Evolutionary conservation across 1,140 invertebrate species (phyloP).

Genomic region (Diachasma alloeum): DNA sequence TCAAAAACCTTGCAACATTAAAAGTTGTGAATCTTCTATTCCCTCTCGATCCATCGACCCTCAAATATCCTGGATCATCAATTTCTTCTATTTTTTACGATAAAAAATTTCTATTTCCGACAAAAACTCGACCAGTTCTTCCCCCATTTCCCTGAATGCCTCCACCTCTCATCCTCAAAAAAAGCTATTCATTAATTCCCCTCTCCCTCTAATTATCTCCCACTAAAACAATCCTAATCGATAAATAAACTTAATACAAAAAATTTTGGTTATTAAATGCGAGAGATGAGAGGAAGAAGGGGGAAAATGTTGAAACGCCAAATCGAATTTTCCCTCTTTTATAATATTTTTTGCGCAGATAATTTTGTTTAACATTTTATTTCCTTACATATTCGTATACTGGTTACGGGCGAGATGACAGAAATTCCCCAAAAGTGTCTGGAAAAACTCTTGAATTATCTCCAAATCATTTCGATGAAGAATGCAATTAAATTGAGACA

Average conservation of each 20-base stretch:
- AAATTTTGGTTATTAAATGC: neutral
- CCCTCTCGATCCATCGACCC: neutral
- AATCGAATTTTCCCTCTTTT: neutral
- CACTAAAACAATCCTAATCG: neutral
- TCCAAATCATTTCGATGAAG: neutral
- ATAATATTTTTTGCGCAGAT: neutral
- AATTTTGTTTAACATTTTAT: neutral
- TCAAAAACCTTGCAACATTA: neutral
- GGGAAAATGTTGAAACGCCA: neutral
- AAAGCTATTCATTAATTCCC: neutral
- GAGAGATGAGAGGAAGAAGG: neutral
- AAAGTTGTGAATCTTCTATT: neutral
- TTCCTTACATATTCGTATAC: conserved; percentile 1
- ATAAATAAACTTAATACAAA: neutral
- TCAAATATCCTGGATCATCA: neutral
- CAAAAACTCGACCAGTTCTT: neutral
- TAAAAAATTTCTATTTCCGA: neutral
- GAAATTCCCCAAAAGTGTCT: neutral
- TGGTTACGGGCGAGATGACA: neutral
- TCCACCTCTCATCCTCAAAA: neutral
- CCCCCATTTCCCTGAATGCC: neutral
- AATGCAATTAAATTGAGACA: neutral
- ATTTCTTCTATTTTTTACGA: neutral
- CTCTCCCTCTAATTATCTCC: neutral
- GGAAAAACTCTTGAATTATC: neutral